These are phyloP conservation scores for Sterna hirundo DNA, from an alignment of 2,113 vertebrate genomes.

Conservation along the genomic window DNA sequence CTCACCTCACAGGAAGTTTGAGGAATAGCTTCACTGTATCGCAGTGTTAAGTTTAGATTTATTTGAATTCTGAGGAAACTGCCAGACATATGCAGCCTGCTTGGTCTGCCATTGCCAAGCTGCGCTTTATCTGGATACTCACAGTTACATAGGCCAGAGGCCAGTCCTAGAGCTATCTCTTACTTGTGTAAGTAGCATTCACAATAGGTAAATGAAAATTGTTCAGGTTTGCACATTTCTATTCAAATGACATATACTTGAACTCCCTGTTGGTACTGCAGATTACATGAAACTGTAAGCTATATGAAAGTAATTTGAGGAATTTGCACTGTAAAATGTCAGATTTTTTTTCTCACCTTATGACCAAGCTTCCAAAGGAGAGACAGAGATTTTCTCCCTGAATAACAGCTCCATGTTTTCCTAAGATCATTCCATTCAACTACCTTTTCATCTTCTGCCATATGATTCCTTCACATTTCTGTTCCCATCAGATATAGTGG, in stretches of 20 bases:
- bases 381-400: not conserved
- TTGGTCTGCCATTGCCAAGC: not conserved
- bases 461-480: not conserved
- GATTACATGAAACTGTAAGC: not conserved
- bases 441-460: not conserved
- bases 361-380: not conserved
- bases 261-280: not conserved
- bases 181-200: not conserved
- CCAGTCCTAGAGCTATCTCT: not conserved
- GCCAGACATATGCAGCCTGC: not conserved
- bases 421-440: not conserved
- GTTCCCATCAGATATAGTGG: not conserved
- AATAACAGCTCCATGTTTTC: not conserved
- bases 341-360: not conserved
- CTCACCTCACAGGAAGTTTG: not conserved
- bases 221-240: not conserved
- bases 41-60: not conserved
- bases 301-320: not conserved
- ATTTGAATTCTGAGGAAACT: not conserved
- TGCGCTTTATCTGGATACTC: not conserved
- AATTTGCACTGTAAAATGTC: not conserved
- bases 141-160: too few relatives aligned
- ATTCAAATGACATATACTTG: not conserved
- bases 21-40: not conserved
- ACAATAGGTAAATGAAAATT: not conserved